A percentile compares a stretch with the other conserved stretches of the same genome.
These are phyloP conservation scores for Eulemur rubriventer DNA, from an alignment of 2,797 vertebrate genomes.

Conservation along the genomic window DNA sequence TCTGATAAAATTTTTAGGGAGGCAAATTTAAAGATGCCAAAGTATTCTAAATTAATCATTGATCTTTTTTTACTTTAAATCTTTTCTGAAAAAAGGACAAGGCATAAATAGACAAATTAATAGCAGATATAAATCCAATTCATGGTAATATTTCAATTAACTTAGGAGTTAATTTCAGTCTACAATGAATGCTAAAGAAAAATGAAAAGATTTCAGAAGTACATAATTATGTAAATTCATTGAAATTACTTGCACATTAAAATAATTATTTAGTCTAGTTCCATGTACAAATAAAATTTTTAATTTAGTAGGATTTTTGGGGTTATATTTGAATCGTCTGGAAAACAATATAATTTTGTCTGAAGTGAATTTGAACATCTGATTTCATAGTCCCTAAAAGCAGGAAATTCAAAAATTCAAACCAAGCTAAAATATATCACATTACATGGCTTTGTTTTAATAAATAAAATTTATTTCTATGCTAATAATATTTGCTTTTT, in stretches of 20 bases:
- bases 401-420: conserved; percentile 61
- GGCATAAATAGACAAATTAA: background rate
- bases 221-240: background rate
- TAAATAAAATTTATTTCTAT: conserved; percentile 47
- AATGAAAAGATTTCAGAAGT: conserved; percentile 24
- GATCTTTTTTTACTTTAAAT: background rate
- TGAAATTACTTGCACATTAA: conserved; percentile 38
- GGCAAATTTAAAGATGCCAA: background rate
- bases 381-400: conserved; percentile 33
- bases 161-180: conserved; percentile 20
- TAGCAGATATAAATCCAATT: background rate
- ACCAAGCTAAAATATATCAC: conserved; percentile 11
- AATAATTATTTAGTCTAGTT: background rate
- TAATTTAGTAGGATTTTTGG: conserved; percentile 33
- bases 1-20: background rate
- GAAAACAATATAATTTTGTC: conserved; percentile 56
- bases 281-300: background rate
- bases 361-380: conserved; percentile 58
- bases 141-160: background rate
- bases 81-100: background rate
- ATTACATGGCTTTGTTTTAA: conserved; percentile 46
- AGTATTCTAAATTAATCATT: background rate
- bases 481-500: conserved; percentile 57
- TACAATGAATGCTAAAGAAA: conserved; percentile 15
- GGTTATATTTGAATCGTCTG: conserved; percentile 54